Evolutionary conservation across 2,888 invertebrate genomes (phyloP).

Genomic region (Pharmacophagus antenor): DNA sequence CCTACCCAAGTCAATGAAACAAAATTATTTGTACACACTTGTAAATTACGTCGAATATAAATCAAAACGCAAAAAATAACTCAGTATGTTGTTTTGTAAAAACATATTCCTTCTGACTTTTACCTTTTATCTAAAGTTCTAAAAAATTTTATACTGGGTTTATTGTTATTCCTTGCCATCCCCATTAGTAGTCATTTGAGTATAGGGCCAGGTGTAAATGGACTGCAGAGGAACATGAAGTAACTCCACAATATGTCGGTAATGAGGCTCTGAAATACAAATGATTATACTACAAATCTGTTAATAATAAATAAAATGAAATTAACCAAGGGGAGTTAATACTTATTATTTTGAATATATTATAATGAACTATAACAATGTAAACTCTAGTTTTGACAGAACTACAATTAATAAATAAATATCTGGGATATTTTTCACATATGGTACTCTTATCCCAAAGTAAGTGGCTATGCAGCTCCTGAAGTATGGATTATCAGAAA

Average conservation of each 20-base stretch:
- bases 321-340: too few species aligned
- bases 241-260: slow-evolving; percentile 90
- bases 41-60: slow-evolving; percentile 44
- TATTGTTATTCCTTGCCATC: slow-evolving; percentile 50
- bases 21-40: slow-evolving; percentile 36
- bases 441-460: too few species aligned
- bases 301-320: background rate
- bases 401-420: too few species aligned
- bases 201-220: slow-evolving; percentile 84
- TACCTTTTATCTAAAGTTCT: slow-evolving; percentile 21
- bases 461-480: too few species aligned
- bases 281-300: background rate
- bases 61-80: slow-evolving; percentile 31
- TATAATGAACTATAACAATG: too few species aligned
- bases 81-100: slow-evolving; percentile 29
- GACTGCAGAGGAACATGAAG: slow-evolving; percentile 93
- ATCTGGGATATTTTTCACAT: too few species aligned
- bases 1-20: slow-evolving; percentile 40
- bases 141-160: slow-evolving; percentile 27
- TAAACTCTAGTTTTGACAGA: too few species aligned
- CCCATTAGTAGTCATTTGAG: slow-evolving; percentile 56
- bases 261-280: slow-evolving; percentile 87
- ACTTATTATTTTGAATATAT: too few species aligned
- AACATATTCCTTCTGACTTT: background rate
- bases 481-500: too few species aligned